A percentile compares a stretch with the other conserved stretches of the same genome.
These are phyloP conservation scores for Chymomyza caudatula DNA, from an alignment of 2,888 invertebrate genomes.

Conservation along the genomic window DNA sequence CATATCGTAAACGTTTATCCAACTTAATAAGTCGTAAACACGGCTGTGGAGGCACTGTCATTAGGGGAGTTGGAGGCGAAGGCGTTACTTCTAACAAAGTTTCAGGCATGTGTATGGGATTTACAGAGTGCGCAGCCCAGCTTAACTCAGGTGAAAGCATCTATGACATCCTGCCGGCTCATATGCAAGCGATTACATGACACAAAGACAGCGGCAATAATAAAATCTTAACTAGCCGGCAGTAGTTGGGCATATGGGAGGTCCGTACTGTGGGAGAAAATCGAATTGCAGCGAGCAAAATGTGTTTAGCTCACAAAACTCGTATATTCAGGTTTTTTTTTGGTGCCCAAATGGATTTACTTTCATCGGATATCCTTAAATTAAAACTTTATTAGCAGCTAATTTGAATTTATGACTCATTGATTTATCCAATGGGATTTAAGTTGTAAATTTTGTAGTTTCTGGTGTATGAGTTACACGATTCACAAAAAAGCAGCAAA, in stretches of 20 bases:
- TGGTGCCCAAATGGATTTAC: no score
- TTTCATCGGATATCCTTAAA: no score
- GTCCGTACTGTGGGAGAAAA: conserved; percentile 16
- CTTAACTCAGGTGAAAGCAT: conserved; percentile 19
- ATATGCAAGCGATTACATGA: conserved; percentile 37
- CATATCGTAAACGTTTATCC: conserved; percentile 74
- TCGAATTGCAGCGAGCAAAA: background rate
- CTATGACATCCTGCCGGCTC: conserved; percentile 15
- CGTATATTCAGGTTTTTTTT: no score
- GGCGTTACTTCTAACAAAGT: conserved; percentile 56
- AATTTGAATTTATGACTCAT: no score
- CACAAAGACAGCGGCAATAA: conserved; percentile 41
- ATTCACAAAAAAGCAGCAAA: no score
- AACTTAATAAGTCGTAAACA: conserved; percentile 74
- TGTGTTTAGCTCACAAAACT: background rate
- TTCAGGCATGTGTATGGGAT: conserved; percentile 45
- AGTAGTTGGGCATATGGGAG: conserved; percentile 2
- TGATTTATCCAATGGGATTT: no score
- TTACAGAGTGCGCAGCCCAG: conserved; percentile 46
- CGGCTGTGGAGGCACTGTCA: conserved; percentile 29
- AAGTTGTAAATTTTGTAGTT: no score
- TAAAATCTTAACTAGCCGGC: conserved; percentile 29
- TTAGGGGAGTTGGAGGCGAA: background rate
- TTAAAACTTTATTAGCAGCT: no score
- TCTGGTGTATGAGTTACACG: no score